phyloP scores from a whole-genome alignment of 2,888 invertebrate species.

The Athetis lepigone region DNA sequence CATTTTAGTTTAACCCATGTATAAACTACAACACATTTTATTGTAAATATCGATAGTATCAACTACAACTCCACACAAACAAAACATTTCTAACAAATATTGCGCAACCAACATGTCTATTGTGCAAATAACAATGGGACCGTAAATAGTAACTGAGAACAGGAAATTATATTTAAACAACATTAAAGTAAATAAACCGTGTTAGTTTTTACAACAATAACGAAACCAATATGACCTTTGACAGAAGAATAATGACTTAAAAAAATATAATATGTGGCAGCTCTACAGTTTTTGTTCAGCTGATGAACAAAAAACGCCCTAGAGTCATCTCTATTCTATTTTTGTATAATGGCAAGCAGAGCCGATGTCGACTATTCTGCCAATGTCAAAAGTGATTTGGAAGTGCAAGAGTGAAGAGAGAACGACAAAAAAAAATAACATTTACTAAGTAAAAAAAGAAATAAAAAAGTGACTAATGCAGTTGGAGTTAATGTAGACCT shows the following conservation, averaged over 20 bases:
- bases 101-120: conserved; percentile 15
- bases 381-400: too few species aligned
- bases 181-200: conserved; percentile 41
- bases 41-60: neutral
- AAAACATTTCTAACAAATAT: conserved; percentile 16
- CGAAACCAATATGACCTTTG: conserved; percentile 47
- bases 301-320: conserved; percentile 38
- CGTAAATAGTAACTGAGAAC: conserved; percentile 50
- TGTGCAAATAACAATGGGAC: conserved; percentile 47
- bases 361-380: too few species aligned
- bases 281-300: conserved; percentile 7
- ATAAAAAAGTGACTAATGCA: too few species aligned
- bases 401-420: too few species aligned
- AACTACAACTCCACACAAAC: neutral
- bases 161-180: conserved; percentile 58
- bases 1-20: neutral
- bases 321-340: too few species aligned
- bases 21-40: too few species aligned
- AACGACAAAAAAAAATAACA: too few species aligned
- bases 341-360: too few species aligned
- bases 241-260: conserved; percentile 36
- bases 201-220: conserved; percentile 49
- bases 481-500: too few species aligned
- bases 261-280: conserved; percentile 25
- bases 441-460: too few species aligned